A percentile compares a stretch with the other conserved stretches of the same genome.
Conservation (phyloP, 30 jellyfish, hydroid and myxozoan genomes). For the Hydractinia echinata region DNA sequence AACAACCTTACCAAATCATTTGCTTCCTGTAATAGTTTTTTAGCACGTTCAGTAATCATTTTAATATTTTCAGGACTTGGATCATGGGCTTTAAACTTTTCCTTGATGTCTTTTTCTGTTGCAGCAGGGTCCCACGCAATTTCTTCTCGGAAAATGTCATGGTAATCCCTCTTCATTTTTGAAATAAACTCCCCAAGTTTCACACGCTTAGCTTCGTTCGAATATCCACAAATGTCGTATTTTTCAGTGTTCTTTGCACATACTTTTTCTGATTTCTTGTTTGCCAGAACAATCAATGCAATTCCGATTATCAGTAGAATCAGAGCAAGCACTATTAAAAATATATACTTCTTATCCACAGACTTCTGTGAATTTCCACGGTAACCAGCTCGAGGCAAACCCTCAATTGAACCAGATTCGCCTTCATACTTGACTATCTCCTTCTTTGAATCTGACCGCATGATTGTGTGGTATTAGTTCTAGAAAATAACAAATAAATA, state of each 20-base stretch:
- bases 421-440: not conserved
- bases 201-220: slow-evolving; percentile 72
- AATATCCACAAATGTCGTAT: slow-evolving; percentile 48
- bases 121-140: slow-evolving; percentile 82
- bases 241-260: slow-evolving; percentile 5
- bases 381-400: no score
- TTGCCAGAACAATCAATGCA: slow-evolving; percentile 54
- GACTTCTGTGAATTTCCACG: not conserved
- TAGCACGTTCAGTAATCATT: slow-evolving; percentile 67
- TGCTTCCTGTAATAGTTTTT: slow-evolving; percentile 49
- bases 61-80: slow-evolving; percentile 83
- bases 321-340: slow-evolving; percentile 24
- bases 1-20: slow-evolving; percentile 41
- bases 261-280: slow-evolving; percentile 19
- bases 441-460: slow-evolving; percentile 12
- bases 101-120: slow-evolving; percentile 26
- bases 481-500: not conserved
- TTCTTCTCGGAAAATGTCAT: slow-evolving; percentile 61
- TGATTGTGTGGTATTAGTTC: not conserved
- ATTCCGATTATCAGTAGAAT: slow-evolving; percentile 73
- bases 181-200: slow-evolving; percentile 59
- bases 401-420: not conserved
- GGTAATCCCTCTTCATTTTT: slow-evolving; percentile 49
- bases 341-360: not conserved
- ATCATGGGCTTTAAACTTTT: slow-evolving; percentile 60